Conservation (phyloP, 2,797 vertebrate genomes). For the Oryzias dopingdopingensis region DNA sequence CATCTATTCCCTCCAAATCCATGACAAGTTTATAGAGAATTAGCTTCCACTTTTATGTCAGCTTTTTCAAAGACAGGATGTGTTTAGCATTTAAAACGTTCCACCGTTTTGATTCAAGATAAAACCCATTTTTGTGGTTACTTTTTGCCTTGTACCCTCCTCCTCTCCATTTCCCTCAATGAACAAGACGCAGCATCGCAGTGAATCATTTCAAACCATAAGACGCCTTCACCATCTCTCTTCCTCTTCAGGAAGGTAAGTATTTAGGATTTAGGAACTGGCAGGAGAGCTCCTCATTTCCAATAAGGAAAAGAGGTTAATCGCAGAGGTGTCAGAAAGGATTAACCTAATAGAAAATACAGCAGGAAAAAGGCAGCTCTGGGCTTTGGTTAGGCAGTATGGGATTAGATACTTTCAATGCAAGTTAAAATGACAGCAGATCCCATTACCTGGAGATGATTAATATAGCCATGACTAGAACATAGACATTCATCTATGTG, state of each 20-base stretch:
- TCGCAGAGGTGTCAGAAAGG: conserved; percentile 59
- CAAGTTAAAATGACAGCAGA: conserved; percentile 61
- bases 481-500: conserved; percentile 41
- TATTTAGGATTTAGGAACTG: conserved; percentile 46
- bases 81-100: neutral
- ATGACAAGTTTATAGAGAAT: too few species aligned
- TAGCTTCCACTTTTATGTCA: too few species aligned
- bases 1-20: too few species aligned
- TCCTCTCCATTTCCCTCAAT: neutral
- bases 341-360: conserved; percentile 62
- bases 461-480: conserved; percentile 52
- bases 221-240: conserved; percentile 27
- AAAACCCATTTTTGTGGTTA: neutral
- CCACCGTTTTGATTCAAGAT: neutral
- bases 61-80: neutral
- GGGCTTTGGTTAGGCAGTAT: conserved; percentile 43
- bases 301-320: conserved; percentile 64
- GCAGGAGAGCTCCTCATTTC: conserved; percentile 33
- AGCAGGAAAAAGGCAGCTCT: conserved; percentile 43
- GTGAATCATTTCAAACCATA: conserved; percentile 17
- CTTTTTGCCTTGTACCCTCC: neutral
- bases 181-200: conserved; percentile 15
- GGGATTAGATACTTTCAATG: conserved; percentile 60
- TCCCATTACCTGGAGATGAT: conserved; percentile 61
- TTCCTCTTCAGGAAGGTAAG: conserved; percentile 46